Evolutionary conservation across 2,888 invertebrate species (phyloP).

Genomic region (Caenorhabditis imperialis): DNA sequence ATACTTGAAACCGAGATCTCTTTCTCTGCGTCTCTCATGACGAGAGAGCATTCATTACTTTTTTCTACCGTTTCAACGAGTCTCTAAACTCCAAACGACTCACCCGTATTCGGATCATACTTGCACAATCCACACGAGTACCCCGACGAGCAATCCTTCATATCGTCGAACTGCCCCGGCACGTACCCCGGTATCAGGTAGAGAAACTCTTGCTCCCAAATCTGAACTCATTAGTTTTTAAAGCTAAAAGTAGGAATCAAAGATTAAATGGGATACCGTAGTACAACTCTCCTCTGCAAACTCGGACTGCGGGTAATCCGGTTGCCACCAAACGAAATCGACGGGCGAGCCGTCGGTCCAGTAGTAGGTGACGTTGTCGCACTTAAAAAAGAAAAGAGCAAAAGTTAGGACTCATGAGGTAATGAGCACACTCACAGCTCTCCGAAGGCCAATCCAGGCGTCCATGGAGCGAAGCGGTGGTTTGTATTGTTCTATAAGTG

Average conservation of each 20-base stretch:
- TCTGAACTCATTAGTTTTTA: background rate
- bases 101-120: slow-evolving; percentile 27
- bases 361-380: slow-evolving; percentile 21
- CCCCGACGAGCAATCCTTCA: slow-evolving; percentile 2
- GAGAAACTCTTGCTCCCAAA: slow-evolving; percentile 18
- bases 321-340: slow-evolving; percentile 34
- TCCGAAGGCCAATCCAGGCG: slow-evolving; percentile 30
- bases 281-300: slow-evolving; percentile 29
- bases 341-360: slow-evolving; percentile 37
- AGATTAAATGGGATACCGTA: slow-evolving; percentile 1
- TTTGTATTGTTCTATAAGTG: no score
- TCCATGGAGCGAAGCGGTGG: slow-evolving; percentile 11
- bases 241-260: no score
- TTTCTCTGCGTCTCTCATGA: no score
- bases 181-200: slow-evolving; percentile 6
- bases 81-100: background rate
- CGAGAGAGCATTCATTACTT: no score
- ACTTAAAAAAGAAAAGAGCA: no score
- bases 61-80: no score
- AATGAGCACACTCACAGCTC: no score
- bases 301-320: slow-evolving; percentile 15
- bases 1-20: no score
- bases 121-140: slow-evolving; percentile 23
- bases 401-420: no score
- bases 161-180: slow-evolving; percentile 17